Conservation (phyloP, 2,888 invertebrate genomes). For the Torymus aiolomorphi region DNA sequence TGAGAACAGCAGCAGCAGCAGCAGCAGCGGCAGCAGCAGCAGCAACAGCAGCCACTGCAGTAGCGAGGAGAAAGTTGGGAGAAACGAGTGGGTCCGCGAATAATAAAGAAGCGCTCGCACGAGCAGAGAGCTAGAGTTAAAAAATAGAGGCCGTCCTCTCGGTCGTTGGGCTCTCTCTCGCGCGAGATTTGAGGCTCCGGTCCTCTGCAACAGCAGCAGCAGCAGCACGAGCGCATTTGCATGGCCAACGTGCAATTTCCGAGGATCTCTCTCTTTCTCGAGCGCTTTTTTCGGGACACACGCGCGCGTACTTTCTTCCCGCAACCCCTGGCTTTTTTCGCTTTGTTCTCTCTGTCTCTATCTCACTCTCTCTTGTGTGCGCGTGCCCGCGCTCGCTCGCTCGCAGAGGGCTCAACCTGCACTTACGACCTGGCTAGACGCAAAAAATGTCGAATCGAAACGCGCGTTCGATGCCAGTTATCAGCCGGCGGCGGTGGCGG, state of each 20-base stretch:
- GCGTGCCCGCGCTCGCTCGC: too few relatives aligned
- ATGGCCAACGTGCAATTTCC: constrained; percentile 71
- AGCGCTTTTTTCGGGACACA: constrained; percentile 3
- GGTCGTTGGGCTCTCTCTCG: constrained; percentile 8
- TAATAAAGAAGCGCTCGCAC: constrained; percentile 34
- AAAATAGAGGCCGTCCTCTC: constrained; percentile 39
- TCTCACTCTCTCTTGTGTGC: constrained; percentile 42
- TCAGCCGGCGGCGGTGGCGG: constrained; percentile 69
- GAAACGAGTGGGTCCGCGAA: constrained; percentile 37
- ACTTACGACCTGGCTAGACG: constrained; percentile 75
- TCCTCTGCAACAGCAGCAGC: constrained; percentile 9
- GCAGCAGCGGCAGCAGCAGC: too few relatives aligned
- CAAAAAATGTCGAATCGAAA: constrained; percentile 73
- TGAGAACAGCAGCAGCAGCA: not conserved
- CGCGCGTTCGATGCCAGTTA: constrained; percentile 71
- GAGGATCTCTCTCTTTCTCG: constrained; percentile 57
- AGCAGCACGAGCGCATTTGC: constrained; percentile 64
- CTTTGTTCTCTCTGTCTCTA: constrained; percentile 50
- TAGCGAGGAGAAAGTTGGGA: constrained; percentile 12
- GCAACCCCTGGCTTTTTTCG: constrained; percentile 6
- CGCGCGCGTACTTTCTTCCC: constrained; percentile 30
- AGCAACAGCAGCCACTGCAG: not conserved
- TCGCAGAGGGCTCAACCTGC: constrained; percentile 64
- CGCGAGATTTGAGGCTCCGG: constrained; percentile 44
- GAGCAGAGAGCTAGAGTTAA: constrained; percentile 39